phyloP scores from a whole-genome alignment of 2,113 vertebrate species.

The Saiga tatarica region DNA sequence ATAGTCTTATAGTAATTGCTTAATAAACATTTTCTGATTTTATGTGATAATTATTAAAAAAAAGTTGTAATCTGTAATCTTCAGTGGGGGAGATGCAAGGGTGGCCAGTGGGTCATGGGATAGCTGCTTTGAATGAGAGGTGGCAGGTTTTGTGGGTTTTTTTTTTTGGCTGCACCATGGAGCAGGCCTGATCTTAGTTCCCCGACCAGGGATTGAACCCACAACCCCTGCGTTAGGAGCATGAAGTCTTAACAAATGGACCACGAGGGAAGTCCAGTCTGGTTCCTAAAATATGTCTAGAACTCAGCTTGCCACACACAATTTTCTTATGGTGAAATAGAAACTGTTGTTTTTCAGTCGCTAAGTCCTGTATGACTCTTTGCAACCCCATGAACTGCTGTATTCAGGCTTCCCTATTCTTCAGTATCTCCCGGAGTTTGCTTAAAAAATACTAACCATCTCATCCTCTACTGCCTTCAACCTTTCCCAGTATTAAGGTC shows the following conservation, averaged over 20 bases:
- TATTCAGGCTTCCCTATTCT: not conserved
- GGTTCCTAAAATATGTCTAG: not conserved
- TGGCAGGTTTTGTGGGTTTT: not conserved
- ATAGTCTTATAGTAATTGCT: not conserved
- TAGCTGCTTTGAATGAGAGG: not conserved
- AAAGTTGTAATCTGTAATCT: not conserved
- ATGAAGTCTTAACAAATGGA: not conserved
- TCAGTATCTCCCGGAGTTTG: not conserved
- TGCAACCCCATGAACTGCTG: not conserved
- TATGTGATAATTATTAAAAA: not conserved
- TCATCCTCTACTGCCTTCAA: not conserved
- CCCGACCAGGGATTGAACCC: not conserved
- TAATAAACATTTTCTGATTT: not conserved
- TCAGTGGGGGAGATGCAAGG: fast-evolving
- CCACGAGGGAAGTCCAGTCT: not conserved
- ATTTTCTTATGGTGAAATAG: not conserved
- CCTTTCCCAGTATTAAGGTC: not conserved
- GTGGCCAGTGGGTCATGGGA: not conserved
- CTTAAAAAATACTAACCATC: not conserved
- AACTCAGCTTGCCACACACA: not conserved
- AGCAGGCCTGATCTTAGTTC: not conserved
- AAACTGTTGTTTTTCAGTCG: not conserved
- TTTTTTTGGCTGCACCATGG: not conserved
- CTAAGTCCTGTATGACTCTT: not conserved
- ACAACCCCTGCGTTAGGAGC: not conserved